Percentiles rank a stretch among this genome's conserved stretches.
Conservation (phyloP, 2,888 invertebrate species). For the Megamerina dolium region DNA sequence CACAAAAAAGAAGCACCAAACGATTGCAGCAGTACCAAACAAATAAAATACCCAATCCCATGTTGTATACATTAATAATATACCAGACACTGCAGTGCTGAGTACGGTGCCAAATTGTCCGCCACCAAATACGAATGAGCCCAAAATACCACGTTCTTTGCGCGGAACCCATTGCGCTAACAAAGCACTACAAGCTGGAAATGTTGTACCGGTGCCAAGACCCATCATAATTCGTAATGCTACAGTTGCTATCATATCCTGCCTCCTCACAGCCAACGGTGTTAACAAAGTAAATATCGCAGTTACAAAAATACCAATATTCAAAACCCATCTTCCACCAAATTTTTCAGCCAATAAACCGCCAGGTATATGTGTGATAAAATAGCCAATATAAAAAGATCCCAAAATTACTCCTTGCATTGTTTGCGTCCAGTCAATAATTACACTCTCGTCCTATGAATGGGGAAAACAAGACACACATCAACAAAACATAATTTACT, state of each 20-base stretch:
- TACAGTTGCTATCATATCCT: too few relatives aligned
- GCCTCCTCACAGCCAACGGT: conserved; percentile 63
- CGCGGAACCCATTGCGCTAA: conserved; percentile 74
- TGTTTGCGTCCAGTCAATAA: conserved; percentile 61
- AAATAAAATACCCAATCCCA: conserved; percentile 78
- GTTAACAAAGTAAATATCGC: conserved; percentile 74
- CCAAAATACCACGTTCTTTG: conserved; percentile 69
- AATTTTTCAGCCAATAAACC: conserved; percentile 70
- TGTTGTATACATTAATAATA: conserved; percentile 60
- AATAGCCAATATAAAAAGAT: conserved; percentile 78
- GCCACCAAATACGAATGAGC: conserved; percentile 73
- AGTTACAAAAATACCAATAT: conserved; percentile 70
- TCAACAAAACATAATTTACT: too few relatives aligned
- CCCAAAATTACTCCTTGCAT: conserved; percentile 68
- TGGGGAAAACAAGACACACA: too few relatives aligned
- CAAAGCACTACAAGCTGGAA: conserved; percentile 73
- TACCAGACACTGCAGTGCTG: conserved; percentile 61
- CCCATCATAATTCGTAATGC: conserved; percentile 66
- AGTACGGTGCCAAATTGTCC: conserved; percentile 62
- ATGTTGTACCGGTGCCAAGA: conserved; percentile 74
- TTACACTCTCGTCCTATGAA: neutral
- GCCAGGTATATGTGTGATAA: conserved; percentile 73
- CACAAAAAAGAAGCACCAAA: conserved; percentile 69
- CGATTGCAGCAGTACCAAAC: conserved; percentile 66
- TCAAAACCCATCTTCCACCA: conserved; percentile 77